phyloP scores from a whole-genome alignment of 2,113 vertebrate species.

The Eclectus roratus region DNA sequence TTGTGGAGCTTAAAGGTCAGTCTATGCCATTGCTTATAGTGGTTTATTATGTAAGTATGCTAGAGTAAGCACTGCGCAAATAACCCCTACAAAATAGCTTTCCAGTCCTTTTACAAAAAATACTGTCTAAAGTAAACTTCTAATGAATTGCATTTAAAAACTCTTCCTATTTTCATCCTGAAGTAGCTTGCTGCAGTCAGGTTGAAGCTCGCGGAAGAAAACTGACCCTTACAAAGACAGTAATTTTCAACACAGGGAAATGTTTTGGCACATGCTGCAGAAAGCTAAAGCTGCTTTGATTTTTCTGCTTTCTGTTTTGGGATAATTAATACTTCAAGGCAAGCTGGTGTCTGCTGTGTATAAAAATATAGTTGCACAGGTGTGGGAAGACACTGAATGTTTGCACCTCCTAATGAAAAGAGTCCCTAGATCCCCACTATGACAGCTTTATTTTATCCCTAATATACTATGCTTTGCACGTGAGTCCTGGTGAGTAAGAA shows the following conservation, averaged over 20 bases:
- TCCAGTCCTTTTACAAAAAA: background rate
- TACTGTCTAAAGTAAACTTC: background rate
- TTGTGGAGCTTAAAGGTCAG: background rate
- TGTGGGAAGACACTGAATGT: accelerated
- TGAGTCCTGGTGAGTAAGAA: background rate
- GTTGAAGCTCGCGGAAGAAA: background rate
- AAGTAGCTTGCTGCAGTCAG: background rate
- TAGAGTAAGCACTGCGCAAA: background rate
- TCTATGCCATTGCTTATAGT: background rate
- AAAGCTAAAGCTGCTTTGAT: background rate
- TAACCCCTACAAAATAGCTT: background rate
- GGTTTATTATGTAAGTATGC: background rate
- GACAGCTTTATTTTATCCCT: background rate
- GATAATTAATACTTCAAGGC: background rate
- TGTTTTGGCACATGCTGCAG: background rate
- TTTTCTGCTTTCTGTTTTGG: background rate
- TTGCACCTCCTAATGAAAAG: background rate
- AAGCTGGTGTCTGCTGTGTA: background rate
- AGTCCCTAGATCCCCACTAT: background rate
- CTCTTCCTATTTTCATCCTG: background rate
- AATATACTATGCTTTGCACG: background rate
- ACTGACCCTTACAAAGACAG: background rate
- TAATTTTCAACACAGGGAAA: background rate
- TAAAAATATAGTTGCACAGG: background rate
- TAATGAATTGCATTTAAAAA: background rate